Evolutionary conservation across 2,888 invertebrate genomes (phyloP).

Genomic region (Acronicta aceris): DNA sequence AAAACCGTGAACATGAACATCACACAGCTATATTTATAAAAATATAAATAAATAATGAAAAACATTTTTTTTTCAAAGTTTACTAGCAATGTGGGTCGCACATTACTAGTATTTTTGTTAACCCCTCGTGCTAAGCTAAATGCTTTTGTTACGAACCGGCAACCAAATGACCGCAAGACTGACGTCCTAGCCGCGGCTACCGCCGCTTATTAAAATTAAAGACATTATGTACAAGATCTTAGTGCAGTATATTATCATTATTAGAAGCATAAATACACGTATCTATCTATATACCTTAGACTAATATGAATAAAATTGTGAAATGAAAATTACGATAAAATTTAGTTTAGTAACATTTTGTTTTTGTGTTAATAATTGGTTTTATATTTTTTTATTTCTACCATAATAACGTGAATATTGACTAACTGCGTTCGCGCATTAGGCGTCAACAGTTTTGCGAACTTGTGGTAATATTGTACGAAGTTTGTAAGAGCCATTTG

Average conservation of each 20-base stretch:
- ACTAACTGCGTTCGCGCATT: slow-evolving; percentile 96
- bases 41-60: too few species aligned
- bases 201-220: too few species aligned
- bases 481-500: slow-evolving; percentile 98
- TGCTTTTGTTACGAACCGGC: too few species aligned
- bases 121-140: too few species aligned
- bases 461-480: slow-evolving; percentile 99
- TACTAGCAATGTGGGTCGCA: too few species aligned
- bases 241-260: background rate
- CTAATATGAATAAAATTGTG: background rate
- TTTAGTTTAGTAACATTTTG: background rate
- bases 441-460: slow-evolving; percentile 97
- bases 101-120: too few species aligned
- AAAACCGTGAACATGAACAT: too few species aligned
- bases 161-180: too few species aligned
- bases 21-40: too few species aligned
- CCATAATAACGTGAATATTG: slow-evolving; percentile 99
- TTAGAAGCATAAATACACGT: background rate
- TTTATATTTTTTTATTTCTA: slow-evolving; percentile 99
- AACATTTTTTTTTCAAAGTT: too few species aligned
- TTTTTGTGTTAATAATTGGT: slow-evolving; percentile 93
- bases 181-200: too few species aligned
- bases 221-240: background rate
- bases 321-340: background rate
- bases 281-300: background rate